Conservation (phyloP, 2,888 invertebrate species). For the Brachyptera risi region DNA sequence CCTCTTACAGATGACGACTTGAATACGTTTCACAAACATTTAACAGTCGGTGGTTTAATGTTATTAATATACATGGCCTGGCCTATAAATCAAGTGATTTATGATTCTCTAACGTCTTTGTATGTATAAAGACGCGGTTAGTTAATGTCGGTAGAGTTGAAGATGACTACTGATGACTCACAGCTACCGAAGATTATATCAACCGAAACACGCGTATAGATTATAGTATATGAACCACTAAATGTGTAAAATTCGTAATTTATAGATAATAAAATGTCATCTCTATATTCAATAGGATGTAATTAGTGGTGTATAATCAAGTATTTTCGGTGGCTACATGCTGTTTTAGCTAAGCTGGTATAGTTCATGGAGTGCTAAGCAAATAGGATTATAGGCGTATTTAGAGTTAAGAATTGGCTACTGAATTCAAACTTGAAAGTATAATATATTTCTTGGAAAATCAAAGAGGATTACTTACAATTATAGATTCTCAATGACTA, state of each 20-base stretch:
- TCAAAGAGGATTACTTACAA: no score
- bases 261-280: slow-evolving; percentile 1
- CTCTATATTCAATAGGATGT: slow-evolving; percentile 9
- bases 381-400: not conserved
- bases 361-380: no score
- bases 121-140: no score
- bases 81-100: slow-evolving; percentile 22
- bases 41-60: no score
- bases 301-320: slow-evolving; percentile 13
- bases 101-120: slow-evolving; percentile 7
- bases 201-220: slow-evolving; percentile 9
- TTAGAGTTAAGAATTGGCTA: no score
- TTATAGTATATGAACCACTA: not conserved
- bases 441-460: no score
- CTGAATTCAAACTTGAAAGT: slow-evolving; percentile 4
- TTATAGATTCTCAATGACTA: no score
- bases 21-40: no score
- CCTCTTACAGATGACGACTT: no score
- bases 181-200: slow-evolving; percentile 19
- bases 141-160: not conserved
- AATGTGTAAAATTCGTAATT: not conserved
- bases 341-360: no score
- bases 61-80: slow-evolving; percentile 22
- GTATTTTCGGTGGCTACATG: not conserved
- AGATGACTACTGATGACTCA: slow-evolving; percentile 10